A percentile compares a stretch with the other conserved stretches of the same genome.
phyloP scores from a whole-genome alignment of 1,140 invertebrate genomes.

The Drosophila sucinea region DNA sequence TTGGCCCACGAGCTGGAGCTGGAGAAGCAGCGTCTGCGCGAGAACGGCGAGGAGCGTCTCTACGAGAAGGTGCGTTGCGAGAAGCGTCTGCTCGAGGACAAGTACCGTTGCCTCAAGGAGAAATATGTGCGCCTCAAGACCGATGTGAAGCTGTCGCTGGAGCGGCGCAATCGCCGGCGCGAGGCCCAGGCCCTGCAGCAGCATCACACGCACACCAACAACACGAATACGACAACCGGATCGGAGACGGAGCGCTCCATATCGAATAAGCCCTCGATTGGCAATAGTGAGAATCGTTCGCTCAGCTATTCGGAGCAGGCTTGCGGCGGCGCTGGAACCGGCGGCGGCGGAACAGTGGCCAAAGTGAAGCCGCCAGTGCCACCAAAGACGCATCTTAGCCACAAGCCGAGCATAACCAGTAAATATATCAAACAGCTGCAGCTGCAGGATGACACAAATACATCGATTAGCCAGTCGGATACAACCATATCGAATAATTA shows the following conservation, averaged over 20 bases:
- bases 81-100: conserved; percentile 89
- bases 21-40: conserved; percentile 83
- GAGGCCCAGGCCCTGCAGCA: conserved; percentile 84
- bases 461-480: conserved; percentile 79
- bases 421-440: conserved; percentile 76
- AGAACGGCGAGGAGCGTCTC: conserved; percentile 83
- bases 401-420: conserved; percentile 60
- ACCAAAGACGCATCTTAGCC: conserved; percentile 63
- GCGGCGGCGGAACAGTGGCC: conserved; percentile 30
- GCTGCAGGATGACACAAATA: conserved; percentile 72
- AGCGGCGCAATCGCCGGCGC: conserved; percentile 85
- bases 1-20: conserved; percentile 86
- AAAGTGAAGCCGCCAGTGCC: conserved; percentile 63
- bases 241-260: conserved; percentile 91
- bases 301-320: conserved; percentile 70
- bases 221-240: conserved; percentile 85
- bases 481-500: conserved; percentile 81
- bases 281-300: conserved; percentile 77
- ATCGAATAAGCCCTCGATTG: conserved; percentile 85
- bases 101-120: conserved; percentile 91
- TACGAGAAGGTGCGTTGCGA: conserved; percentile 89
- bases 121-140: conserved; percentile 91
- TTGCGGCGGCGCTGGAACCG: conserved; percentile 27
- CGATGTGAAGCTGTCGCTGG: conserved; percentile 88
- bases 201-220: conserved; percentile 44